A percentile compares a stretch with the other conserved stretches of the same genome.
Conservation (phyloP, 2,113 vertebrate genomes). For the Arothron firmamentum region DNA sequence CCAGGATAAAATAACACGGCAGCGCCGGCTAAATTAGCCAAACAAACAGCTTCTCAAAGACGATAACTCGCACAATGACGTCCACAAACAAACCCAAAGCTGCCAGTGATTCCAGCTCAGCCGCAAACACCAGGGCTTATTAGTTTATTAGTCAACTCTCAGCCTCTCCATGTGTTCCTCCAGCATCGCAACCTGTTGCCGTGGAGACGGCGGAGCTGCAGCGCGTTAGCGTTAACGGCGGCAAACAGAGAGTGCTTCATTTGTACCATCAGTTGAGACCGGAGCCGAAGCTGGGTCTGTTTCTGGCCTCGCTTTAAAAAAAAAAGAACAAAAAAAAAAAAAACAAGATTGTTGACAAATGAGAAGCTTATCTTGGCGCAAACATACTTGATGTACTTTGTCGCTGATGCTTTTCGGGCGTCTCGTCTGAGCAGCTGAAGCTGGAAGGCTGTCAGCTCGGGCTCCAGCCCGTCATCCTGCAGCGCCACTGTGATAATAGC, state of each 20-base stretch:
- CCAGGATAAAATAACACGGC: conserved; percentile 29
- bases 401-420: too few relatives aligned
- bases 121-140: conserved; percentile 1
- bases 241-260: conserved; percentile 23
- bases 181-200: conserved; percentile 60
- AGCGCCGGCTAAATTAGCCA: conserved; percentile 36
- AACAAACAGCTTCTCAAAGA: conserved; percentile 39
- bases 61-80: conserved; percentile 7
- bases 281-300: conserved; percentile 33
- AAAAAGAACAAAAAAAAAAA: too few relatives aligned
- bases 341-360: conserved; percentile 47
- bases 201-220: conserved; percentile 52
- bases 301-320: conserved; percentile 10
- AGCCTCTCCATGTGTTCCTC: conserved; percentile 3
- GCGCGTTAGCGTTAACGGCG: conserved; percentile 24
- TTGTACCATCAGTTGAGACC: conserved; percentile 50
- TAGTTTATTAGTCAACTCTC: conserved; percentile 32
- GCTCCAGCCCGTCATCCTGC: conserved; percentile 19
- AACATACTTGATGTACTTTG: neutral
- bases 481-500: conserved; percentile 36
- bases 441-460: conserved; percentile 26
- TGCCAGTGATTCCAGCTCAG: conserved; percentile 6
- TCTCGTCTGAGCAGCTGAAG: too few relatives aligned
- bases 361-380: conserved; percentile 47
- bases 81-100: conserved; percentile 28